Evolutionary conservation across 2,797 vertebrate genomes (phyloP), one percentile per base, ranked within the genome.

Genomic region (Crypturellus tataupa): DNA sequence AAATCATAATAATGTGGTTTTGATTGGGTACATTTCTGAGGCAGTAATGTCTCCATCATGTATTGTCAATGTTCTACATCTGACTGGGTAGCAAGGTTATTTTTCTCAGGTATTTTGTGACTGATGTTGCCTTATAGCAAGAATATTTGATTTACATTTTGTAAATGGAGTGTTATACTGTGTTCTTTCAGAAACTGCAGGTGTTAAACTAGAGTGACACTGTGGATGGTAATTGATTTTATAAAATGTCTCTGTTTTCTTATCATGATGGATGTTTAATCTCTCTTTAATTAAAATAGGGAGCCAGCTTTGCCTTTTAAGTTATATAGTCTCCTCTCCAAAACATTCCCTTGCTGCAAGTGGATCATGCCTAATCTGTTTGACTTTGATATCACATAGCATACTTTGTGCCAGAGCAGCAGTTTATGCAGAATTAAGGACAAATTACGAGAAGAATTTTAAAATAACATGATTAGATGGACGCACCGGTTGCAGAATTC

Each of bases 231-330:
- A 94, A 95, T 92, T 91, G 91, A 94, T 95, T 93, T 91, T 85
- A 90, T 86, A 77, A 90, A 88, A 64, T 88, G 94, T 95, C 92
- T 80, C 85, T 37, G 47, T 89, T 93, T 40, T 80, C 75, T 96
- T 95, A 93, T 95, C 90, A 55, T 96, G 94, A 92, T 95, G 94
- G 93, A 91, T 94, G 94, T 82, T 96, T 96, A 95, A 95, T 96
- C 79, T 75, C 19, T 40, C 89, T 87, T 87, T 92, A 95, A 95
- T 95, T 97, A 95, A 95, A 88, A 89, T 1, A 81, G 55, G 63
- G 85, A 96, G 85, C 79, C 85, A 87, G 92, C 91, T 93, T 94
- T 78, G 75, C 89, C 89, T 96, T 90, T 93, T 84, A 94, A 94
- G 94, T 94, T 95, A 33, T 33, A 81, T 88, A 70, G 85, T 90